Percentiles rank a stretch among this genome's conserved stretches.
Evolutionary conservation across 2,113 vertebrate species (phyloP).

Genomic region (Chinchilla lanigera): DNA sequence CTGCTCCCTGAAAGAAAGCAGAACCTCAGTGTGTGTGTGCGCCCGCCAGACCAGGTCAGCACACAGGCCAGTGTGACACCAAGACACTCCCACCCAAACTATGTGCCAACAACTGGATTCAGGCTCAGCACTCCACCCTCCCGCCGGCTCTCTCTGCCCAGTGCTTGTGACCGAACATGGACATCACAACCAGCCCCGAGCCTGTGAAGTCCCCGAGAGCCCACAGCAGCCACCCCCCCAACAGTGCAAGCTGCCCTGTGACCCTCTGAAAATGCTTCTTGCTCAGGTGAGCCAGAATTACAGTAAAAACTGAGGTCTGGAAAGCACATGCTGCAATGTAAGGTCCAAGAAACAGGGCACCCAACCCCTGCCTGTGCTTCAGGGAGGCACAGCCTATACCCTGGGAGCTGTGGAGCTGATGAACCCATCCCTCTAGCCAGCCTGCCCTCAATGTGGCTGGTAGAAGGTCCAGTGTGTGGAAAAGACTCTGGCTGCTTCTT

Average conservation of each 20-base stretch:
- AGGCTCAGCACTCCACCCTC: neutral
- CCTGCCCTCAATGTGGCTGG: neutral
- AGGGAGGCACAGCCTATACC: neutral
- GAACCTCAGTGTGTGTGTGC: neutral
- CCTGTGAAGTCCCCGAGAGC: neutral
- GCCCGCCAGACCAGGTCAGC: no score
- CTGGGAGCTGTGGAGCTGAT: fast-evolving
- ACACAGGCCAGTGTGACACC: fast-evolving
- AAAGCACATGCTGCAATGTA: neutral
- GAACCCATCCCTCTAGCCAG: no score
- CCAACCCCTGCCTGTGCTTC: neutral
- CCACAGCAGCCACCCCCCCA: no score
- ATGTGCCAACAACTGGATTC: neutral
- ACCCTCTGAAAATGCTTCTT: neutral
- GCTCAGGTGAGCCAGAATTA: neutral
- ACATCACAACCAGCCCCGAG: neutral
- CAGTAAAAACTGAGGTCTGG: neutral
- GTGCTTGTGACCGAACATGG: neutral
- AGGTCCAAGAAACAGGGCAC: no score
- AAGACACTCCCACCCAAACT: fast-evolving
- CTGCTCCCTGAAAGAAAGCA: slow-evolving; percentile 91
- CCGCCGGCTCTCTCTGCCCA: neutral
- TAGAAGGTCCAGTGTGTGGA: neutral
- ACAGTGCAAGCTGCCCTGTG: neutral
- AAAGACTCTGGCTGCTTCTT: neutral